Evolutionary conservation across 2,888 invertebrate genomes (phyloP).

Genomic region (Eupithecia vulgata): DNA sequence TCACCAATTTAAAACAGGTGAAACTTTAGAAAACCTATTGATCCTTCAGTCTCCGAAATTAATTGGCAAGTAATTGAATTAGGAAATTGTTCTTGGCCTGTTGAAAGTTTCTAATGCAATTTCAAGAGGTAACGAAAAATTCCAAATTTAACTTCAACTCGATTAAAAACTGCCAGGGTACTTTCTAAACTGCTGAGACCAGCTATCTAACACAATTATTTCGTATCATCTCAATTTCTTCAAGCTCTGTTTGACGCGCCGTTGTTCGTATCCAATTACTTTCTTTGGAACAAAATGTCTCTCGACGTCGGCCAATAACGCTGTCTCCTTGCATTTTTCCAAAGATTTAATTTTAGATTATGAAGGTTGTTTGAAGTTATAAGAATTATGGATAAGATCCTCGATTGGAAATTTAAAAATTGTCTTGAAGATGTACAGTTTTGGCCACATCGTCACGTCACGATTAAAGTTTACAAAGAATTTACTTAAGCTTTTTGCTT

Average conservation of each 20-base stretch:
- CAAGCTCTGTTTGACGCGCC: constrained; percentile 59
- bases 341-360: constrained; percentile 78
- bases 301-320: constrained; percentile 62
- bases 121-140: constrained; percentile 6
- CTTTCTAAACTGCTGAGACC: constrained; percentile 41
- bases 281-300: constrained; percentile 69
- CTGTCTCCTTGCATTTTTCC: constrained; percentile 61
- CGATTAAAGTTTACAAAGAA: background rate
- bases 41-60: background rate
- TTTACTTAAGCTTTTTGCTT: no score
- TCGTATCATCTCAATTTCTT: constrained; percentile 63
- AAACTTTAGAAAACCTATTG: background rate
- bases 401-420: constrained; percentile 26
- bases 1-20: background rate
- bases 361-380: constrained; percentile 48
- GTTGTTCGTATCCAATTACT: constrained; percentile 69
- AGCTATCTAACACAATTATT: constrained; percentile 65
- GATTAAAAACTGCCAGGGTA: constrained; percentile 27
- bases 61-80: background rate
- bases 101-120: background rate
- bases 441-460: background rate
- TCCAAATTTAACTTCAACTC: constrained; percentile 19
- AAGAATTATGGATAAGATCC: constrained; percentile 26
- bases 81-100: background rate
- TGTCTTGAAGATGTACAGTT: background rate